Evolutionary conservation across 2,888 invertebrate species (phyloP).

Genomic region (Perizoma affinitatum): DNA sequence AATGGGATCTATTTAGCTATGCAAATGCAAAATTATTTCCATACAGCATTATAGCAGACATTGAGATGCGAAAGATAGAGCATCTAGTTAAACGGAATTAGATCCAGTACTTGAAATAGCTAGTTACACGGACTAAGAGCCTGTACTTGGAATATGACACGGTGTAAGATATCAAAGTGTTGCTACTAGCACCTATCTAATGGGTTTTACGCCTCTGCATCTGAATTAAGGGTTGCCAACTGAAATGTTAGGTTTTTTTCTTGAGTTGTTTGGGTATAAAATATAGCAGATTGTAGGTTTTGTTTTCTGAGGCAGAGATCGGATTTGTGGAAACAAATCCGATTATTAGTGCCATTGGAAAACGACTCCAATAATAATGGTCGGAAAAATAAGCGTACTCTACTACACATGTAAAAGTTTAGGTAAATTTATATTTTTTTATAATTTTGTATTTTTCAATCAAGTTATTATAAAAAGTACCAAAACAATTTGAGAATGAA

Average conservation of each 20-base stretch:
- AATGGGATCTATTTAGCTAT: slow-evolving; percentile 8
- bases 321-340: too few relatives aligned
- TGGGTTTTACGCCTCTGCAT: slow-evolving; percentile 48
- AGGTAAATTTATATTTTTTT: too few relatives aligned
- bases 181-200: slow-evolving; percentile 31
- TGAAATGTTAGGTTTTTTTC: neutral
- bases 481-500: too few relatives aligned
- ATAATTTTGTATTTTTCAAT: too few relatives aligned
- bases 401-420: too few relatives aligned
- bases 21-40: slow-evolving; percentile 21
- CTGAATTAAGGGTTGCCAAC: slow-evolving; percentile 25
- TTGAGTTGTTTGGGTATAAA: neutral
- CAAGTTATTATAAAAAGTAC: too few relatives aligned
- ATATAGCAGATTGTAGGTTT: too few relatives aligned
- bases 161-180: slow-evolving; percentile 20
- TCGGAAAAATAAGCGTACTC: too few relatives aligned
- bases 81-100: slow-evolving; percentile 15
- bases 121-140: slow-evolving; percentile 14
- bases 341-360: too few relatives aligned
- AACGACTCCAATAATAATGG: too few relatives aligned
- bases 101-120: slow-evolving; percentile 7
- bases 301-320: too few relatives aligned
- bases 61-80: slow-evolving; percentile 11
- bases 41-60: slow-evolving; percentile 14
- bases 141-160: slow-evolving; percentile 18